These are phyloP conservation scores for Ylistrum balloti DNA, from an alignment of 1,140 invertebrate species.

Conservation along the genomic window DNA sequence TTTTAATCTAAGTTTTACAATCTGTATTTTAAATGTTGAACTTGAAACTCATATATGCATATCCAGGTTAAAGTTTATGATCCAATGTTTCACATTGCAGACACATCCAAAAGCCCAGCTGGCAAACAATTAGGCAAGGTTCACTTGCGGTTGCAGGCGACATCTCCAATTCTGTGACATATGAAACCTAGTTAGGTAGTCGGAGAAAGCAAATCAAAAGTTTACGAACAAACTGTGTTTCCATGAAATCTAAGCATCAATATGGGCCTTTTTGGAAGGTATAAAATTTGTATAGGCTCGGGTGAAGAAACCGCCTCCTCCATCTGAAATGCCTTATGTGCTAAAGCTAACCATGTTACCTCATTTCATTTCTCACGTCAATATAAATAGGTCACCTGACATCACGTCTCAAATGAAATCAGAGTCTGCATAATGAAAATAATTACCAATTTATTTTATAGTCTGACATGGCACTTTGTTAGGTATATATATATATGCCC, in stretches of 20 bases:
- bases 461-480: too few relatives aligned
- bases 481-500: too few relatives aligned
- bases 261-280: background rate
- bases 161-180: background rate
- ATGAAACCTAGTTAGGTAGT: background rate
- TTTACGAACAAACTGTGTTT: background rate
- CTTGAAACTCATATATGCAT: too few relatives aligned
- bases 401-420: slow-evolving; percentile 13
- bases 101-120: background rate
- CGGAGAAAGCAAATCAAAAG: background rate
- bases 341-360: background rate
- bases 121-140: background rate
- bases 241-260: background rate
- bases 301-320: background rate
- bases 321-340: background rate
- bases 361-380: background rate
- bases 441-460: too few relatives aligned
- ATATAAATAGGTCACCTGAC: background rate
- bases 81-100: background rate
- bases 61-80: background rate
- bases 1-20: too few relatives aligned
- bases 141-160: background rate
- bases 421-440: too few relatives aligned
- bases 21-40: too few relatives aligned
- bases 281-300: background rate